Evolutionary conservation across 2,888 invertebrate genomes (phyloP).

Genomic region (Agonopterix heracliana): DNA sequence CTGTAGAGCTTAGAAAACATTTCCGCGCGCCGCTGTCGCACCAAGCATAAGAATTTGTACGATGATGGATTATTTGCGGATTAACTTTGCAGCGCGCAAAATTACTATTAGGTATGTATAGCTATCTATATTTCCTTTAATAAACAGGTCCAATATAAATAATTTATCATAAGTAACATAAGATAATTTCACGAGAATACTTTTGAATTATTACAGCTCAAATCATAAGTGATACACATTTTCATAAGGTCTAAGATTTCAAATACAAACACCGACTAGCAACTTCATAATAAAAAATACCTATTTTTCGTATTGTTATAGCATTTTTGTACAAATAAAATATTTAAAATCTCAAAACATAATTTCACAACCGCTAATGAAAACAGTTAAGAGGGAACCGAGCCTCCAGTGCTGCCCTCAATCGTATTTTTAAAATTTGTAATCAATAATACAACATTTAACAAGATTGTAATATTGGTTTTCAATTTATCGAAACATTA

Average conservation of each 20-base stretch:
- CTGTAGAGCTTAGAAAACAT: conserved; percentile 19
- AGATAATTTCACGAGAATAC: conserved; percentile 1
- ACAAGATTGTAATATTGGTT: conserved; percentile 5
- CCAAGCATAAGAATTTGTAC: no score
- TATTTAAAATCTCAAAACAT: conserved; percentile 48
- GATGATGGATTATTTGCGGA: no score
- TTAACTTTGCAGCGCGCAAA: no score
- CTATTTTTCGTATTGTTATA: conserved; percentile 23
- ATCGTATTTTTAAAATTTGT: no score
- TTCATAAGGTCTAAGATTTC: conserved; percentile 21
- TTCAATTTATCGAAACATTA: no score
- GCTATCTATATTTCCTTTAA: conserved; percentile 34
- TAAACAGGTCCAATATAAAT: conserved; percentile 13
- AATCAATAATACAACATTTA: conserved; percentile 3
- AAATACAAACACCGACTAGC: conserved; percentile 37
- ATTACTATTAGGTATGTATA: conserved; percentile 15
- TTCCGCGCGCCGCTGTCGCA: no score
- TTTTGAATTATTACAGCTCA: background rate
- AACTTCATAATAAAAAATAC: conserved; percentile 30
- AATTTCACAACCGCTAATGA: conserved; percentile 62
- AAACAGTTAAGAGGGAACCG: conserved; percentile 32
- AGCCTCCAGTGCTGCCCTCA: conserved; percentile 9
- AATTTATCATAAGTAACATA: conserved; percentile 17
- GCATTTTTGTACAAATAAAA: conserved; percentile 37
- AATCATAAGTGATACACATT: conserved; percentile 20